Evolutionary conservation across 2,113 vertebrate species (phyloP), one percentile per base, ranked within the genome.

Genomic region (Pteronura brasiliensis): DNA sequence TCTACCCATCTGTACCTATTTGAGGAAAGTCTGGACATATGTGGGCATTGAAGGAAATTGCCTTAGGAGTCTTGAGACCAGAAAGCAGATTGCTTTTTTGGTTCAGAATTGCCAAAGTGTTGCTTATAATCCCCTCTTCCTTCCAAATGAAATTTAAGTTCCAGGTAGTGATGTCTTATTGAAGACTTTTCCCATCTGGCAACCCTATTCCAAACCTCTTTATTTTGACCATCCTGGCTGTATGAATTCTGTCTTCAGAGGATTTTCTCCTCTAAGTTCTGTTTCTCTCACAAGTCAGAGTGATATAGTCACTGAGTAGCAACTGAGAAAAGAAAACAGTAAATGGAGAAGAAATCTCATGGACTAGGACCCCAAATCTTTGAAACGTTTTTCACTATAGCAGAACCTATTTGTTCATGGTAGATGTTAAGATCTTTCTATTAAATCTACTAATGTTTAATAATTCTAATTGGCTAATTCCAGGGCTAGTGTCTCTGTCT

Each of bases 181-280:
- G 49, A 59, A 84, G 25, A 91, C 34, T 81, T 92, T 97, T 96
- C 61, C 90, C 63, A 59, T 36, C 39, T 95, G 47, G n/a, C 31
- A 95, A 20, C 74, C 20, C 2, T 76, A 2, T 89, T 90, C 31
- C 63, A 96, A 13, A 94, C 36, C 27, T 85, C 39, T 83, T 82
- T 67, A 5, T 49, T 20, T 97, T 94, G 47, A 52, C 31, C 20
- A 29, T 79, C 80, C 76, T 93, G 42, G 27, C 83, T 93, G 36
- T 84, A 7, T 77, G 49, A 91, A 21, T 72, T 88, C 31, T 80
- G 5, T 71, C 65, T 81, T 93, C 36, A 88, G 63, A 52, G 88
- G n/a, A 61, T 25, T 61, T 82, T 25, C 11, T 21, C 63, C 14
- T 90, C 34, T 13, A 67, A 71, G 13, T 86, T 88, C 47, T 95